Base-by-base conservation (phyloP, 2,888 invertebrate species). In the Drosophila nr. medialis region DNA sequence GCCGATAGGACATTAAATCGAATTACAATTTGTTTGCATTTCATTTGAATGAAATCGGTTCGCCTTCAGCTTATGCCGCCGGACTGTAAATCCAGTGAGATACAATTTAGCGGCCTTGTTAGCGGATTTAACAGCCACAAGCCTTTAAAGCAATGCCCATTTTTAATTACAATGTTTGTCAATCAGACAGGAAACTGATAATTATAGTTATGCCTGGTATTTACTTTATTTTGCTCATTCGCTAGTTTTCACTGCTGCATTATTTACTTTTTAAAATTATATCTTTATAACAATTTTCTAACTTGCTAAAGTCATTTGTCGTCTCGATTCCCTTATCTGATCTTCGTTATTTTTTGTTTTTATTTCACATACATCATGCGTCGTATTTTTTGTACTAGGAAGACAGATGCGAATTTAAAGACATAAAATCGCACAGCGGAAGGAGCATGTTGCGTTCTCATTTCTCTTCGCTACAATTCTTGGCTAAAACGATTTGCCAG, bases 11-110 rank as follows among this genome's bases (percentile, higher is more conserved):
- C 4, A 27, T 65, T 40, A 58, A 73, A 70, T 80, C 10, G 38
- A 73, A 71, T 85, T 54, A 54, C 64, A 81, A 73, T 81, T 76
- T 61, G 60, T 65, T 81, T 64, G 38, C 58, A 70, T 72, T 71
- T 67, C n/a, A 67, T 63, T 75, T 70, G 1, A 55, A 64, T 69
- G 51, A 32, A 61, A 34, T 29, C 27, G n/a, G n/a, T 48, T 66
- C 45, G 10, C 40, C 7, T 63, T 48, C 11, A n/a, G 38, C 32
- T 48, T 24, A 21, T 27, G 24, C 38, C 38, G 27, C 24, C 49
- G 18, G 7, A 27, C 15, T n/a, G 38, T 21, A 54, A 58, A 58
- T 53, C 40, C 30, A 32, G 29, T 38, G 13, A 54, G 48, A 30
- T 32, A 54, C 13, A 55, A 49, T 67, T 67, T 40, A 54, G 7